Percentiles rank a stretch among this genome's conserved stretches.
phyloP scores from a whole-genome alignment of 2,113 vertebrate species.

The Empidonax alnorum region DNA sequence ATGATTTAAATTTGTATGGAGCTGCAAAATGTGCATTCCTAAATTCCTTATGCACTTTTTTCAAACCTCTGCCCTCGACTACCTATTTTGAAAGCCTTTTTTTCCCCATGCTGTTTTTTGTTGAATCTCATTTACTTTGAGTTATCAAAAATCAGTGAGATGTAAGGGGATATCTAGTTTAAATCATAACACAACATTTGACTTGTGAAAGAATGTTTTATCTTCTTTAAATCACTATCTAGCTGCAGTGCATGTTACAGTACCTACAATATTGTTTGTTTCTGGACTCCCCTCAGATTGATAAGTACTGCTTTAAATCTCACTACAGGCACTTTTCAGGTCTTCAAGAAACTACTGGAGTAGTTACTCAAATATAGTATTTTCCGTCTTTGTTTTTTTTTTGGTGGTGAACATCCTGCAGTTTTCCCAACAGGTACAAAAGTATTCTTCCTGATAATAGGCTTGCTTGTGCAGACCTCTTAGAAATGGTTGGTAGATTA shows the following conservation, averaged over 20 bases:
- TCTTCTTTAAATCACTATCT: background rate
- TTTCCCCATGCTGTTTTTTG: background rate
- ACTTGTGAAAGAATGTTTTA: background rate
- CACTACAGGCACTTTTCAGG: background rate
- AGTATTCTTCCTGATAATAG: background rate
- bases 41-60: background rate
- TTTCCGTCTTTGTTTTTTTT: rapidly evolving
- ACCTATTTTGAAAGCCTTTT: background rate
- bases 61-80: background rate
- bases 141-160: background rate
- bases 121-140: background rate
- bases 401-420: background rate
- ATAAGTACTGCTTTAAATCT: background rate
- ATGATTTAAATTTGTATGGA: background rate
- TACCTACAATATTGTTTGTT: background rate
- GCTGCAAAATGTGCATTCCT: background rate
- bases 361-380: background rate
- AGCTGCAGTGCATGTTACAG: background rate
- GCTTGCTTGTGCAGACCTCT: background rate
- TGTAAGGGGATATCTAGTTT: background rate
- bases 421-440: background rate
- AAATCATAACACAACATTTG: background rate
- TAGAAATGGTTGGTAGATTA: background rate
- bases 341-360: background rate
- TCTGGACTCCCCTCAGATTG: background rate